Conservation (phyloP, 2,888 invertebrate genomes). For the Pycnomerus fuliginosus region DNA sequence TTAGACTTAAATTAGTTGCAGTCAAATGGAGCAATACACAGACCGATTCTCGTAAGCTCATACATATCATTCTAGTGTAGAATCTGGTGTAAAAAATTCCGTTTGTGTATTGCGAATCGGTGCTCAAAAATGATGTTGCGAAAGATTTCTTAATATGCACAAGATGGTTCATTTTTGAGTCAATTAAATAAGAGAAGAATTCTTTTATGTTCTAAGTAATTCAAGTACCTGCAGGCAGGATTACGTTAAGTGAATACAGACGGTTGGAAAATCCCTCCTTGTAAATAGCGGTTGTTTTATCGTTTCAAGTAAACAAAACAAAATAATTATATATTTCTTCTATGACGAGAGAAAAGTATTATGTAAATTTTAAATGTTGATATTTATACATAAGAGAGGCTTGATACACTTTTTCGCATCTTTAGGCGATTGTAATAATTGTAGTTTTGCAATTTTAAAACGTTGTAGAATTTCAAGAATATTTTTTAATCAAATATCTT, state of each 20-base stretch:
- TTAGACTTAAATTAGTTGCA: constrained; percentile 18
- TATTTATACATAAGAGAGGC: constrained; percentile 41
- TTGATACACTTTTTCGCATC: constrained; percentile 30
- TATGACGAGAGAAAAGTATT: constrained; percentile 30
- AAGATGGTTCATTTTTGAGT: constrained; percentile 21
- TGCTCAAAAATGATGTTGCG: constrained; percentile 47
- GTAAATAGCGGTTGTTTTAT: constrained; percentile 51
- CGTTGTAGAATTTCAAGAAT: constrained; percentile 35
- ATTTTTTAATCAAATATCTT: constrained; percentile 27
- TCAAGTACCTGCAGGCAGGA: constrained; percentile 48
- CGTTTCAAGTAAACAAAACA: no score
- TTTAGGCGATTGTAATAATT: constrained; percentile 31
- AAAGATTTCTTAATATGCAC: constrained; percentile 31
- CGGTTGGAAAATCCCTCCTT: constrained; percentile 43
- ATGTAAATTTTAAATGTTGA: constrained; percentile 44
- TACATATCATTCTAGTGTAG: constrained; percentile 51
- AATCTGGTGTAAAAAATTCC: constrained; percentile 39
- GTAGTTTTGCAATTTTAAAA: constrained; percentile 37
- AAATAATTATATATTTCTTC: constrained; percentile 32
- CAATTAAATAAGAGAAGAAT: constrained; percentile 38
- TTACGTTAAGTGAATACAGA: constrained; percentile 31
- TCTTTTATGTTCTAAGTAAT: no score
- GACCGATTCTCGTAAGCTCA: constrained; percentile 42
- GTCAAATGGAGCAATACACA: constrained; percentile 35
- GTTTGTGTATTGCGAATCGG: constrained; percentile 42